These are phyloP conservation scores for Amaurobius ferox DNA, from an alignment of 2,888 invertebrate species.

Conservation along the genomic window DNA sequence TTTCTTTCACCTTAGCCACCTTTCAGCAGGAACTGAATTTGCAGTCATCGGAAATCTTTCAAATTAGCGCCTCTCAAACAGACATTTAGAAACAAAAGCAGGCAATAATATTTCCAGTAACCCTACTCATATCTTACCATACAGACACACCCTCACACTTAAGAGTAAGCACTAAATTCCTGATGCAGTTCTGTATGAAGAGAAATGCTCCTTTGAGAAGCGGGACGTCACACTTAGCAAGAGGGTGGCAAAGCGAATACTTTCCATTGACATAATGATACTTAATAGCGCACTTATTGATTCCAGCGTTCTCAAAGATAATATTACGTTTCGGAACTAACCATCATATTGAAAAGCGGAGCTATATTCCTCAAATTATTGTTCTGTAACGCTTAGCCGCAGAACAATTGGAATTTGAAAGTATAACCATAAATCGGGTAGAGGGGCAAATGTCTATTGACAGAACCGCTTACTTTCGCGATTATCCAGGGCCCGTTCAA, in stretches of 20 bases:
- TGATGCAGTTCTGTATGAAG: constrained; percentile 19
- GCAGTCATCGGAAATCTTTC: no score
- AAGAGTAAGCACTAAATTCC: constrained; percentile 33
- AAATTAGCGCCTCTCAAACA: no score
- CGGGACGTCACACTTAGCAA: background rate
- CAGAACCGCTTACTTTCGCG: background rate
- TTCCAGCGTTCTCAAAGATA: constrained; percentile 42
- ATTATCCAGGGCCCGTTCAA: constrained; percentile 13
- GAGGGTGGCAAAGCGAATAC: constrained; percentile 29
- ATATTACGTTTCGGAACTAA: constrained; percentile 32
- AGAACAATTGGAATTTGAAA: constrained; percentile 18
- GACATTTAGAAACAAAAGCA: no score
- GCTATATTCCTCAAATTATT: constrained; percentile 41
- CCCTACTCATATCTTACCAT: background rate
- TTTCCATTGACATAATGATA: constrained; percentile 63
- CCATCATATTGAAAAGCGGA: constrained; percentile 29
- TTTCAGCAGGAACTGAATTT: no score
- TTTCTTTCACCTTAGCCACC: no score
- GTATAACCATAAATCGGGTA: constrained; percentile 16
- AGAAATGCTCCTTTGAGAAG: constrained; percentile 2
- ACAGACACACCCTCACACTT: constrained; percentile 53
- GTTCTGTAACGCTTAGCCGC: constrained; percentile 26
- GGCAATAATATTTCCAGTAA: background rate
- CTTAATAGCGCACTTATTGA: constrained; percentile 59
- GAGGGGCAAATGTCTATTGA: constrained; percentile 29